Conservation (phyloP, 2,113 vertebrate species). For the Hiodon alosoides region DNA sequence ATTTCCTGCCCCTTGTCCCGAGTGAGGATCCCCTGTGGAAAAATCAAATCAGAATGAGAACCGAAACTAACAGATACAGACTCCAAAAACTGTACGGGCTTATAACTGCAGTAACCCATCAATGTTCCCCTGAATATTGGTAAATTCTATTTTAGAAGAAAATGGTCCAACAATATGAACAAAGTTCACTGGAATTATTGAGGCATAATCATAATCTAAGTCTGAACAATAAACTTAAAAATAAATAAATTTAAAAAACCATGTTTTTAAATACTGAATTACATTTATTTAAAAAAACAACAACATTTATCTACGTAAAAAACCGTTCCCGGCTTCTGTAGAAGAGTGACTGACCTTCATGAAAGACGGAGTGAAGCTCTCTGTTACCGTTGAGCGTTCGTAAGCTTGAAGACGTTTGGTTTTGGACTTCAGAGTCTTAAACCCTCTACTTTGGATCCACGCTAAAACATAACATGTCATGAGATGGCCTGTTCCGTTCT, state of each 20-base stretch:
- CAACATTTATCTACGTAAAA: not conserved
- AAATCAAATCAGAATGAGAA: not conserved
- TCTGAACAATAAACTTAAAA: no score
- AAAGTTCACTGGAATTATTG: not conserved
- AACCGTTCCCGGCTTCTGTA: not conserved
- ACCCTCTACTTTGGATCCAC: constrained; percentile 75
- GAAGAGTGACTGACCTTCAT: constrained; percentile 70
- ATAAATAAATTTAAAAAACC: no score
- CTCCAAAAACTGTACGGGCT: no score
- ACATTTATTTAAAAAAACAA: not conserved
- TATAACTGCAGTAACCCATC: no score
- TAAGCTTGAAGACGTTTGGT: constrained; percentile 73
- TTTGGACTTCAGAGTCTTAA: constrained; percentile 88
- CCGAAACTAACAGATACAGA: not conserved
- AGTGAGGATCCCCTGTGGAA: constrained; percentile 75
- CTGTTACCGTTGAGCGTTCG: constrained; percentile 69
- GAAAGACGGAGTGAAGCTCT: constrained; percentile 74
- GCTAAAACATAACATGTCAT: constrained; percentile 48
- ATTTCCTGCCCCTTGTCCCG: constrained; percentile 75
- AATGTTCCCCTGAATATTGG: no score
- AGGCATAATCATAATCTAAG: no score
- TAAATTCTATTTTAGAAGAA: no score
- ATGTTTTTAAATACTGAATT: no score
- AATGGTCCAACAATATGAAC: no score
- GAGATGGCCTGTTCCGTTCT: not conserved